A percentile compares a stretch with the other conserved stretches of the same genome.
Conservation (phyloP, 2,888 invertebrate genomes). For the Acronicta alni region DNA sequence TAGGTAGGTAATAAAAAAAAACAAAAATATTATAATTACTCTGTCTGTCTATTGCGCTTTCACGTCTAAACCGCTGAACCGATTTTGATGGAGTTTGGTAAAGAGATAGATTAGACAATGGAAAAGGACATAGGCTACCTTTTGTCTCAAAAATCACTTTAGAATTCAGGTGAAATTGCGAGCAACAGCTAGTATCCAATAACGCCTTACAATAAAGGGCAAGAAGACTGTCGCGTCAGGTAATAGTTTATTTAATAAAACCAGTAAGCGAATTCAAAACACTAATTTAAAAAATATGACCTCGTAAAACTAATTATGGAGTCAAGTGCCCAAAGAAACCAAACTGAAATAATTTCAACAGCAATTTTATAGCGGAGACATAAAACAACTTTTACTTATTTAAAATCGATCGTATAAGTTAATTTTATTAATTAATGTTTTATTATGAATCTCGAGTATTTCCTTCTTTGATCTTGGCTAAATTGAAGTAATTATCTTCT, state of each 20-base stretch:
- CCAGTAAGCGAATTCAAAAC: slow-evolving; percentile 23
- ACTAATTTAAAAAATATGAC: slow-evolving; percentile 47
- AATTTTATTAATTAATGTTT: slow-evolving; percentile 42
- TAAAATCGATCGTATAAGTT: slow-evolving; percentile 35
- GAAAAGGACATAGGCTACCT: too few species aligned
- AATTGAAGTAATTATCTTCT: background rate
- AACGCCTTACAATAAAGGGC: too few species aligned
- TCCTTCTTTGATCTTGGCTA: slow-evolving; percentile 1
- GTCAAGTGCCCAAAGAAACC: slow-evolving; percentile 39
- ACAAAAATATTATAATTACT: too few species aligned
- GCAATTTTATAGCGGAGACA: slow-evolving; percentile 43
- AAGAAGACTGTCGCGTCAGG: too few species aligned
- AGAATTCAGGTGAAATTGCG: too few species aligned
- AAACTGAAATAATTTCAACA: slow-evolving; percentile 37
- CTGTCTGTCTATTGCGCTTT: too few species aligned
- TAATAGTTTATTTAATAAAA: slow-evolving; percentile 4
- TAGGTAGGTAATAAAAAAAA: too few species aligned
- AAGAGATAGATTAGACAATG: too few species aligned
- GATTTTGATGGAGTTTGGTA: too few species aligned
- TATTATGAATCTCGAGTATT: slow-evolving; percentile 30
- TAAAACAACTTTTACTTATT: slow-evolving; percentile 47
- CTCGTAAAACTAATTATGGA: slow-evolving; percentile 48
- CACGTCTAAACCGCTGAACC: too few species aligned
- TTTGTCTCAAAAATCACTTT: too few species aligned
- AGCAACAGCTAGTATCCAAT: too few species aligned